Evolutionary conservation across 53 echinoderm and acorn worm genomes (phyloP), one percentile per base, ranked within the genome.

Genomic region (Arbacia lixula): DNA sequence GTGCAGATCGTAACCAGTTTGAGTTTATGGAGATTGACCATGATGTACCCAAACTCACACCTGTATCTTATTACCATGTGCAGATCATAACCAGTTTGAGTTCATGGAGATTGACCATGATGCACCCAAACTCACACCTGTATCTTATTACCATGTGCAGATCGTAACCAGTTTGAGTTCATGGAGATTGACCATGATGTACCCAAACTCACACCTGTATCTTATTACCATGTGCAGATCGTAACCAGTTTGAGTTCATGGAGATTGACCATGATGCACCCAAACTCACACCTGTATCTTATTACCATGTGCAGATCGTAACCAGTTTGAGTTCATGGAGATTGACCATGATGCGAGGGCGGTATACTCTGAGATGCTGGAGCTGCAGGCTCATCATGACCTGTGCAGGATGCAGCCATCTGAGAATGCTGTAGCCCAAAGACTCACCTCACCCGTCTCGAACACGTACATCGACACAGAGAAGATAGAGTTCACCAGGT

Each of bases 401-500:
- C 84, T 97, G 5, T 72, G 88, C 20, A 83, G 92, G 21, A 97
- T 97, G 98, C 77, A 53, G 21, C 98, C 98, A 35, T 40, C 91
- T 11, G 98, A 96, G 46, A 84, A 91, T 84, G 84, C 94, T 20
- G 85, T 97, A 38, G 98, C 98, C 39, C 86, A 94, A 16, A 88
- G 98, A 52, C 76, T 97, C 10, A 94, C 98, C 32, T 90, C 94
- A 53, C 90, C 98, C 21, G 68, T 97, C 34, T 86, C 88, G 51
- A 91, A 91, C 79, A 97, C 98, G 0, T 97, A 85, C 63, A 97
- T 97, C 40, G 94, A 97, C 71, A 94, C 98, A 42, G 89, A 89
- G 32, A 97, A 94, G 83, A 97, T 97, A 53, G 98, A 94, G 87
- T 97, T 97, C 40, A 97, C 92, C 36, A 97, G 94, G 98, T 97